Conservation (phyloP, 2,113 vertebrate species). For the Tichodroma muraria region DNA sequence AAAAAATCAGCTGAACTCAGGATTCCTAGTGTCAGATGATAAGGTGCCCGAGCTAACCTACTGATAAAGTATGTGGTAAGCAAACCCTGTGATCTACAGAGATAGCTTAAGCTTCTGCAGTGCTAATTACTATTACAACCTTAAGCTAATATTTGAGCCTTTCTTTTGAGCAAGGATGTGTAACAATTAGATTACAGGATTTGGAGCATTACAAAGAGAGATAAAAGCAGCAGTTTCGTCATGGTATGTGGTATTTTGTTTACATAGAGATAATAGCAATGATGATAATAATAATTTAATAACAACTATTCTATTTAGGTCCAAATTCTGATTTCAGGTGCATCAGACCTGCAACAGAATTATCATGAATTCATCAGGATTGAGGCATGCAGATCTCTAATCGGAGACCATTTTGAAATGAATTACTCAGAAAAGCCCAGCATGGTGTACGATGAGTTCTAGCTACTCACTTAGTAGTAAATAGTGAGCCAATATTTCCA, state of each 20-base stretch:
- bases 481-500: background rate
- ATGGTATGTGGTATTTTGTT: constrained; percentile 45
- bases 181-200: constrained; percentile 70
- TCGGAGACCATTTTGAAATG: background rate
- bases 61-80: background rate
- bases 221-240: constrained; percentile 21
- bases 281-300: background rate
- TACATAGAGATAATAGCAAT: background rate
- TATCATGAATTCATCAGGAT: background rate
- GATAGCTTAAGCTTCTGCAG: constrained; percentile 46
- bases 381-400: background rate
- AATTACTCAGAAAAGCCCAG: background rate
- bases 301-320: background rate
- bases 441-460: background rate
- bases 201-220: constrained; percentile 39
- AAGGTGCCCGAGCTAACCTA: background rate
- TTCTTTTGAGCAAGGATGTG: constrained; percentile 52
- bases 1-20: background rate
- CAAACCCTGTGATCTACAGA: constrained; percentile 22
- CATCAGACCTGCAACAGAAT: background rate
- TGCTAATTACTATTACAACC: constrained; percentile 59
- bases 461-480: background rate
- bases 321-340: background rate
- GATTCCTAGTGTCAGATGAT: background rate
- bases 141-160: constrained; percentile 64